Percentiles rank a stretch among this genome's conserved stretches.
These are phyloP conservation scores for Trachelus tabidus DNA, from an alignment of 2,888 invertebrate genomes.

Conservation along the genomic window DNA sequence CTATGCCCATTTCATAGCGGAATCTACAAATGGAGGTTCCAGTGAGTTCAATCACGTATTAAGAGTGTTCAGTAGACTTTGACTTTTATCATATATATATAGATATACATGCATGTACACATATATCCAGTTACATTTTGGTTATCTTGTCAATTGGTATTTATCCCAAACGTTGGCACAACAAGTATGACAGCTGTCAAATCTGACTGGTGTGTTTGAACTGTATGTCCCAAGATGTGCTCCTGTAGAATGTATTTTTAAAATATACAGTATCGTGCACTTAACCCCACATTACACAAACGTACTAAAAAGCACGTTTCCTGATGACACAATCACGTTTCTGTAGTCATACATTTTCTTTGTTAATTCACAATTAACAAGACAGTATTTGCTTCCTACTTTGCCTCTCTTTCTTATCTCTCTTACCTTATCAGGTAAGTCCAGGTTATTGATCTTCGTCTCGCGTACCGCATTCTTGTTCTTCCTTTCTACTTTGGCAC, in stretches of 20 bases:
- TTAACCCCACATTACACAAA: background rate
- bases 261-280: background rate
- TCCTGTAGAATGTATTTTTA: background rate
- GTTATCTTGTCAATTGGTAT: background rate
- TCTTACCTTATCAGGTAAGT: background rate
- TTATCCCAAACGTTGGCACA: background rate
- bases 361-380: background rate
- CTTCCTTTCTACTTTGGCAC: conserved; percentile 6
- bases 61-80: conserved; percentile 57
- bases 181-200: background rate
- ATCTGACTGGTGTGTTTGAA: background rate
- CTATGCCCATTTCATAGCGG: conserved; percentile 70
- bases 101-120: background rate
- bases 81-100: conserved; percentile 16
- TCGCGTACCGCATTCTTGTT: background rate
- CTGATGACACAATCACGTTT: background rate
- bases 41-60: conserved; percentile 69
- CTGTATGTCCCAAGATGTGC: background rate
- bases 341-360: background rate
- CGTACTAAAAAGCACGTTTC: background rate
- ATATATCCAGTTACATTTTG: background rate
- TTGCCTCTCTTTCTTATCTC: background rate
- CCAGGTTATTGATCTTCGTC: background rate
- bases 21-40: conserved; percentile 78
- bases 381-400: background rate